Conservation (phyloP, 2,888 invertebrate genomes). For the Spodoptera picta region DNA sequence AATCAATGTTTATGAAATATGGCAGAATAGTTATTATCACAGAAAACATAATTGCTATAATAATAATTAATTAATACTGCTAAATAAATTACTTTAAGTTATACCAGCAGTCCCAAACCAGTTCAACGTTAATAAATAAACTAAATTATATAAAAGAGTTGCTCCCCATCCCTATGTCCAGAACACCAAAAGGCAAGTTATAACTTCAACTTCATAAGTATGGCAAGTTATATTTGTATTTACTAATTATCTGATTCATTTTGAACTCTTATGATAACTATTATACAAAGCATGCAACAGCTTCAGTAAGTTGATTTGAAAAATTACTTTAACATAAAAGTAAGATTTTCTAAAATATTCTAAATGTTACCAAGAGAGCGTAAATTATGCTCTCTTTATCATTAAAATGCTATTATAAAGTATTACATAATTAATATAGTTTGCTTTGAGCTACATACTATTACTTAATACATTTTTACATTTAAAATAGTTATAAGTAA, state of each 20-base stretch:
- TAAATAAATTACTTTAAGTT: conserved; percentile 57
- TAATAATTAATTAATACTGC: conserved; percentile 70
- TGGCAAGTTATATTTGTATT: conserved; percentile 42
- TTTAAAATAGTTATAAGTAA: conserved; percentile 40
- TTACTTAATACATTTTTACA: conserved; percentile 40
- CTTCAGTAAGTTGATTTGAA: conserved; percentile 20
- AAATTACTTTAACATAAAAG: conserved; percentile 26
- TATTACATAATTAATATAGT: conserved; percentile 37
- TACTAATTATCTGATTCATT: conserved; percentile 15
- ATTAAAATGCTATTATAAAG: conserved; percentile 45
- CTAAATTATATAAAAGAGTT: conserved; percentile 19
- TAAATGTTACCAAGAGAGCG: conserved; percentile 29
- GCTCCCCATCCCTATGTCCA: conserved; percentile 22
- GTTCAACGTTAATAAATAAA: conserved; percentile 41
- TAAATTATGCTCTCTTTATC: conserved; percentile 35
- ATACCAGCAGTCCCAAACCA: conserved; percentile 54
- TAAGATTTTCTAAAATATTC: conserved; percentile 35
- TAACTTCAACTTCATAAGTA: conserved; percentile 25
- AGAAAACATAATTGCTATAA: conserved; percentile 61
- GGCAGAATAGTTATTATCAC: conserved; percentile 76
- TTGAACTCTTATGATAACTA: conserved; percentile 12
- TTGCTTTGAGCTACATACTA: conserved; percentile 55
- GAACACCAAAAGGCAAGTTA: conserved; percentile 45
- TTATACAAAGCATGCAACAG: conserved; percentile 42
- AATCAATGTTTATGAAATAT: conserved; percentile 51